These are phyloP conservation scores for Macrosoma leucophasiata DNA, from an alignment of 2,888 invertebrate genomes.

Conservation along the genomic window DNA sequence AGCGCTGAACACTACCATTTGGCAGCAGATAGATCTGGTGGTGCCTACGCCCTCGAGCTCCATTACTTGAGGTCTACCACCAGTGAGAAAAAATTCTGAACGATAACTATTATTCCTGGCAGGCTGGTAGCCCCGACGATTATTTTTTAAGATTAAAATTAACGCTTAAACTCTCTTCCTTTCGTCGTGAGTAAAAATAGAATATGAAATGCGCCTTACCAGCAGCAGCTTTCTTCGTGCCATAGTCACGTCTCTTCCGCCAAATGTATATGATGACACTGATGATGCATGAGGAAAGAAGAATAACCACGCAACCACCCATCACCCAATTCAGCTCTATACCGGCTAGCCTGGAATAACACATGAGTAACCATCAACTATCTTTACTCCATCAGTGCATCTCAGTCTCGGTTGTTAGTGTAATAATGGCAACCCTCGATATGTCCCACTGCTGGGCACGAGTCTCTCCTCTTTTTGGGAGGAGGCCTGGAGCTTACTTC, in stretches of 20 bases:
- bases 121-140: too few relatives aligned
- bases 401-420: too few relatives aligned
- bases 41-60: too few relatives aligned
- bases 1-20: too few relatives aligned
- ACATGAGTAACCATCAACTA: slow-evolving; percentile 16
- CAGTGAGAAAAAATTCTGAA: too few relatives aligned
- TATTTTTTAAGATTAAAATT: too few relatives aligned
- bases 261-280: slow-evolving; percentile 45
- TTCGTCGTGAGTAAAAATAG: too few relatives aligned
- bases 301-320: slow-evolving; percentile 37
- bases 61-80: too few relatives aligned
- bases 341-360: slow-evolving; percentile 45
- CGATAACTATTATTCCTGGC: too few relatives aligned
- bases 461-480: not conserved
- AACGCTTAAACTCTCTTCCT: too few relatives aligned
- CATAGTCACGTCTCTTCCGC: slow-evolving; percentile 34
- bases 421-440: slow-evolving; percentile 26
- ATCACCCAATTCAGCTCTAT: slow-evolving; percentile 45
- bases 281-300: slow-evolving; percentile 40
- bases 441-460: not conserved
- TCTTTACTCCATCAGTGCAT: too few relatives aligned
- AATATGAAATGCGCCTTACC: slow-evolving; percentile 20
- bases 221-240: slow-evolving; percentile 27
- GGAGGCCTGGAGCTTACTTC: not conserved
- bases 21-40: too few relatives aligned